phyloP scores from a whole-genome alignment of 2,888 invertebrate species.

The Cremastinae sp. region DNA sequence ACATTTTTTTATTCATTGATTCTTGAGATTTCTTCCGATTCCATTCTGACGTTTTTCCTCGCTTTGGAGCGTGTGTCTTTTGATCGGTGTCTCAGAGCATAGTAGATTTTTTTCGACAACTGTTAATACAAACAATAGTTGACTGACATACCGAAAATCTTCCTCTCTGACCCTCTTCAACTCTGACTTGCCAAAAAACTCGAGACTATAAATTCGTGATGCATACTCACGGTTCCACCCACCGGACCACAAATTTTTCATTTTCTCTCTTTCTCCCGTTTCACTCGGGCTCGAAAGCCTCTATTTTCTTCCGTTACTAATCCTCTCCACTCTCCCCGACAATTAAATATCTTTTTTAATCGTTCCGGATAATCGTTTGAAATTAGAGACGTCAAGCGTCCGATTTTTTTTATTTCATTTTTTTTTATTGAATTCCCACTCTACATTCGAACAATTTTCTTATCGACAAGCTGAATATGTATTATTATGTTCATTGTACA shows the following conservation, averaged over 20 bases:
- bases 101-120: background rate
- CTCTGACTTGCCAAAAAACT: slow-evolving; percentile 24
- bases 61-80: no score
- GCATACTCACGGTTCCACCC: slow-evolving; percentile 63
- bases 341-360: slow-evolving; percentile 78
- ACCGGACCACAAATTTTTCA: slow-evolving; percentile 46
- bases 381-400: slow-evolving; percentile 72
- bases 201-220: slow-evolving; percentile 63
- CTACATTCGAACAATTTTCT: slow-evolving; percentile 1
- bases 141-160: slow-evolving; percentile 23
- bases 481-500: no score
- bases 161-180: slow-evolving; percentile 42
- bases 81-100: slow-evolving; percentile 6
- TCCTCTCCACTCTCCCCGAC: slow-evolving; percentile 61
- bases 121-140: background rate
- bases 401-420: slow-evolving; percentile 64
- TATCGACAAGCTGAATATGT: no score
- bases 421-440: background rate
- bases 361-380: slow-evolving; percentile 75
- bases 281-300: slow-evolving; percentile 52
- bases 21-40: no score
- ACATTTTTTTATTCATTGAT: no score
- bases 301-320: slow-evolving; percentile 26
- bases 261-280: slow-evolving; percentile 4
- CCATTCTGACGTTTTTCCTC: no score